Base-by-base conservation (phyloP, 2,797 vertebrate species). In the Danionella dracula region DNA sequence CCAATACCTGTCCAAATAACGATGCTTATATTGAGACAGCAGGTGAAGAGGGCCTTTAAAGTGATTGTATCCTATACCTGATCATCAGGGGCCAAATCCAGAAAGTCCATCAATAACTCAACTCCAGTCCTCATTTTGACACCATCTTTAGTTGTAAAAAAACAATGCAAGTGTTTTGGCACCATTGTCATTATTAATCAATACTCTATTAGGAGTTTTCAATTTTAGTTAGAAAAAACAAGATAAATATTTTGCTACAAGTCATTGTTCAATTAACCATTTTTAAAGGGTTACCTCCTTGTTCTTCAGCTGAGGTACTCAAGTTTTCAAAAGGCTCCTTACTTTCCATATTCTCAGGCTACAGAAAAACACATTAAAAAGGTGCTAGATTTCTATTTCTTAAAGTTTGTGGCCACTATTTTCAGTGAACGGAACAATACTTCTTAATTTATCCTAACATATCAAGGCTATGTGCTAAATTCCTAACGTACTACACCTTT, bases 21-120 rank as follows among this genome's bases (percentile, higher is more conserved):
- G 23, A 12, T 8, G 12, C 1, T 7, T 8, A 13, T 8, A 13
- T 8, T 50, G 8, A 45, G 31, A 11, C 13, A 55, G 29, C n/a
- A 11, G 29, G 2, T 6, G 19, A 10, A 13, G 4, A 15, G 16
- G n/a, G 44, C 8, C 15, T 58, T 35, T 45, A 16, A 1, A 15
- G 27, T 48, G 12, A 51, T 2, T 3, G 11, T 41, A 29, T 2
- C 12, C 17, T 3, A 56, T 17, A 72, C 70, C 66, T 57, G 35
- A 8, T 51, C 40, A 19, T 5, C 10, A 11, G 12, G 19, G 3
- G 59, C 11, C 13, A 2, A 29, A 9, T 49, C 15, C 41, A 54
- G 41, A 34, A 68, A 56, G 27, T 46, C 55, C 31, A 75, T 40
- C 42, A 56, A 23, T 3, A 68, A 20, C 11, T 72, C 37, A 29